Conservation (phyloP, 2,888 invertebrate species). For the Protodeltote pygarga region DNA sequence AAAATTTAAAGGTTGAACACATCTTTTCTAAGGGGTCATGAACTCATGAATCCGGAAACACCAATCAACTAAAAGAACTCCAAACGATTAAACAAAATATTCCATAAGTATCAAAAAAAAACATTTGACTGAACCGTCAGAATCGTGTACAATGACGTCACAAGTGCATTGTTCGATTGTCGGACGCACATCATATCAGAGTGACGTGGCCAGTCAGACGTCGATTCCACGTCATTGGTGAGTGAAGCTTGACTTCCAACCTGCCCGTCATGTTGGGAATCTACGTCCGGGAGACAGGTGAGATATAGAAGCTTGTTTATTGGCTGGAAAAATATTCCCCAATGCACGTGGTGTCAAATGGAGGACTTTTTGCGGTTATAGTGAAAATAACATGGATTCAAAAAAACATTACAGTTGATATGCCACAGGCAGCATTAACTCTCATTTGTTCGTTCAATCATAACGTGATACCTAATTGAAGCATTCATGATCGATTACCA, state of each 20-base stretch:
- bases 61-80: neutral
- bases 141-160: constrained; percentile 33
- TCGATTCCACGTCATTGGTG: constrained; percentile 67
- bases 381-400: too few species aligned
- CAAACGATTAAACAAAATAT: constrained; percentile 9
- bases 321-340: neutral
- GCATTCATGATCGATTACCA: too few species aligned
- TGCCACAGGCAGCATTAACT: too few species aligned
- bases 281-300: constrained; percentile 45
- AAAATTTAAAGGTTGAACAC: too few species aligned
- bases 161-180: constrained; percentile 53
- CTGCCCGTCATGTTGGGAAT: constrained; percentile 56
- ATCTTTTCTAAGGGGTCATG: too few species aligned
- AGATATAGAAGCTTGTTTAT: constrained; percentile 18
- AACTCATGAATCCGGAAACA: too few species aligned
- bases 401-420: neutral
- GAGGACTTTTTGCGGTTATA: too few species aligned
- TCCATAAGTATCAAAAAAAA: constrained; percentile 28
- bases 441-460: too few species aligned
- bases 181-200: constrained; percentile 54
- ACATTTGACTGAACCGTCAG: constrained; percentile 21
- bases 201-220: constrained; percentile 65
- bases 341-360: too few species aligned
- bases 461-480: too few species aligned
- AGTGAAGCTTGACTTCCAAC: constrained; percentile 52